phyloP scores from a whole-genome alignment of 2,888 invertebrate genomes.

The Synergus gifuensis region DNA sequence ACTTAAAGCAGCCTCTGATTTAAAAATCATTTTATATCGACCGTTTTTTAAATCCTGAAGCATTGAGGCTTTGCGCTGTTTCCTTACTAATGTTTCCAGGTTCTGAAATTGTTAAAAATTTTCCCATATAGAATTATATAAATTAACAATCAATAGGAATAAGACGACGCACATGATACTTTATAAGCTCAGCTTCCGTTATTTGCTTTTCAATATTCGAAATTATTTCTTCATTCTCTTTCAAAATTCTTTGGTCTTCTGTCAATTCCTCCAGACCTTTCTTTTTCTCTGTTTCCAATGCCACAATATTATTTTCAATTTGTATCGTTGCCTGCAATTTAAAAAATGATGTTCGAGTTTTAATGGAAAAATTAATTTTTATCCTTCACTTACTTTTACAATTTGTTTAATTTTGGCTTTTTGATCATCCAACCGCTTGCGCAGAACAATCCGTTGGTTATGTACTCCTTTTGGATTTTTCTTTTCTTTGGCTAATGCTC shows the following conservation, averaged over 20 bases:
- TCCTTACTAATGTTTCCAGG: constrained; percentile 82
- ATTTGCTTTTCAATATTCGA: constrained; percentile 74
- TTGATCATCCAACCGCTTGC: constrained; percentile 81
- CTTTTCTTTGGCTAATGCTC: constrained; percentile 80
- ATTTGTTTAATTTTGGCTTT: constrained; percentile 80
- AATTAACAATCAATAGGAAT: background rate
- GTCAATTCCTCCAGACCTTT: constrained; percentile 66
- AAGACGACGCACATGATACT: constrained; percentile 73
- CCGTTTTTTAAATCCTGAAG: constrained; percentile 78
- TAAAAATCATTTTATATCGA: constrained; percentile 74
- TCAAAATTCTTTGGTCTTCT: constrained; percentile 68
- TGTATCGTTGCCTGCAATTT: constrained; percentile 69
- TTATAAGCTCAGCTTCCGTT: constrained; percentile 75
- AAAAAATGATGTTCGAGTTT: background rate
- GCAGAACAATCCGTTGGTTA: constrained; percentile 79
- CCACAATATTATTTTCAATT: constrained; percentile 68
- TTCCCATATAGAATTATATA: constrained; percentile 34
- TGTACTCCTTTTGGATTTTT: constrained; percentile 77
- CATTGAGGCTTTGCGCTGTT: constrained; percentile 85
- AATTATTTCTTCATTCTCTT: constrained; percentile 65
- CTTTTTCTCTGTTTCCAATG: constrained; percentile 64
- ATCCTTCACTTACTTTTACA: constrained; percentile 73
- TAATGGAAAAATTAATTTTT: background rate
- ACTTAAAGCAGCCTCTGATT: constrained; percentile 78
- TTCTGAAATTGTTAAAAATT: constrained; percentile 74